These are phyloP conservation scores for Pseudochromis fuscus DNA, from an alignment of 2,797 vertebrate species.

Conservation along the genomic window DNA sequence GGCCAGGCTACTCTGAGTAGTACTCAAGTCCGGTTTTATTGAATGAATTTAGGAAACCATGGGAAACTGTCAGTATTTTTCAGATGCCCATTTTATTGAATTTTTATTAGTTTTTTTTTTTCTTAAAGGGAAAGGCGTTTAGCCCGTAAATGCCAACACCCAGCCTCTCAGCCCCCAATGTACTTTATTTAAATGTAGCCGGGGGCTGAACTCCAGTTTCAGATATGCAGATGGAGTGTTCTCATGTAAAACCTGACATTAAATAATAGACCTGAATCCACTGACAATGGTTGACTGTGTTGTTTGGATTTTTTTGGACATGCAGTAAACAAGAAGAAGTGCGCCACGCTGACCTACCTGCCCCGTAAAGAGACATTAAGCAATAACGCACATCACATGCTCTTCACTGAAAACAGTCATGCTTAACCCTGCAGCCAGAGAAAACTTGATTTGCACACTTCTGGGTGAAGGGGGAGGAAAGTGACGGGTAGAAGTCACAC, in stretches of 20 bases:
- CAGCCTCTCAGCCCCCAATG: slow-evolving; percentile 8
- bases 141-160: neutral
- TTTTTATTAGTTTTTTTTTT: slow-evolving; percentile 11
- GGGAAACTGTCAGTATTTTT: slow-evolving; percentile 39
- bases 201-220: neutral
- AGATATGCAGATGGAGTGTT: slow-evolving; percentile 4
- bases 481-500: slow-evolving; percentile 7
- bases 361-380: slow-evolving; percentile 7
- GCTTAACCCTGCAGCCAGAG: slow-evolving; percentile 41
- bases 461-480: slow-evolving; percentile 20
- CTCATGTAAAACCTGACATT: slow-evolving; percentile 4
- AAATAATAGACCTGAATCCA: slow-evolving; percentile 8
- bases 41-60: slow-evolving; percentile 48
- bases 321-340: neutral
- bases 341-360: slow-evolving; percentile 8
- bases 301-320: slow-evolving; percentile 14
- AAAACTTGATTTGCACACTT: slow-evolving; percentile 57
- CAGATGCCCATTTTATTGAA: slow-evolving; percentile 23
- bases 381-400: slow-evolving; percentile 12
- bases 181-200: slow-evolving; percentile 25
- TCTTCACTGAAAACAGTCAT: slow-evolving; percentile 26
- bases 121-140: slow-evolving; percentile 55
- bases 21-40: slow-evolving; percentile 51
- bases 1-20: slow-evolving; percentile 54
- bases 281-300: slow-evolving; percentile 3